A percentile compares a stretch with the other conserved stretches of the same genome.
These are phyloP conservation scores for Trigoniulus corallinus DNA, from an alignment of 1,140 invertebrate genomes.

Conservation along the genomic window DNA sequence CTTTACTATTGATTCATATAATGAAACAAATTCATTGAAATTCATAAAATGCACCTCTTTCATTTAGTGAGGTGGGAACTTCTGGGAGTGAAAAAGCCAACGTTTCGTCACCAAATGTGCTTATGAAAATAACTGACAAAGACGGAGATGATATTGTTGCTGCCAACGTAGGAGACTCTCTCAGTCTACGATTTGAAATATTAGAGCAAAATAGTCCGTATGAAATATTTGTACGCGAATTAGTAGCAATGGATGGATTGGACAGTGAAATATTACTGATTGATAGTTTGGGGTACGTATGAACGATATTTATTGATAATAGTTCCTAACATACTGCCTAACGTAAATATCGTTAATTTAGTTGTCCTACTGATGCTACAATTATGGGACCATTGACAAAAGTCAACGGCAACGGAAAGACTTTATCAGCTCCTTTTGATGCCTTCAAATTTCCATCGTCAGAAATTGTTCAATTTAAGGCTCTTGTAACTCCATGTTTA, in stretches of 20 bases:
- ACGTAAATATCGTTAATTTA: neutral
- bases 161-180: constrained; percentile 64
- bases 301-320: neutral
- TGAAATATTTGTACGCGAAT: constrained; percentile 83
- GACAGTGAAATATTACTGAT: constrained; percentile 82
- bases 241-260: constrained; percentile 85
- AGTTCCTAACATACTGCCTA: neutral
- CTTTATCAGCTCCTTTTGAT: constrained; percentile 78
- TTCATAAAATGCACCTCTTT: too few relatives aligned
- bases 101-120: constrained; percentile 81
- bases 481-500: constrained; percentile 81
- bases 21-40: too few relatives aligned
- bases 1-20: neutral
- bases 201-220: constrained; percentile 73
- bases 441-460: constrained; percentile 92
- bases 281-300: constrained; percentile 59
- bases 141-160: constrained; percentile 28
- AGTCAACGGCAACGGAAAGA: constrained; percentile 39
- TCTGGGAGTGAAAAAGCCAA: constrained; percentile 32
- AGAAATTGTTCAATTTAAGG: constrained; percentile 84
- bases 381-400: constrained; percentile 82
- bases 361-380: constrained; percentile 73
- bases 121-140: constrained; percentile 65
- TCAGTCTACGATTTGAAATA: constrained; percentile 80
- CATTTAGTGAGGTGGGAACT: constrained; percentile 14